Base-by-base conservation (phyloP, 2,888 invertebrate species). In the Drosophila cyrtoloma region DNA sequence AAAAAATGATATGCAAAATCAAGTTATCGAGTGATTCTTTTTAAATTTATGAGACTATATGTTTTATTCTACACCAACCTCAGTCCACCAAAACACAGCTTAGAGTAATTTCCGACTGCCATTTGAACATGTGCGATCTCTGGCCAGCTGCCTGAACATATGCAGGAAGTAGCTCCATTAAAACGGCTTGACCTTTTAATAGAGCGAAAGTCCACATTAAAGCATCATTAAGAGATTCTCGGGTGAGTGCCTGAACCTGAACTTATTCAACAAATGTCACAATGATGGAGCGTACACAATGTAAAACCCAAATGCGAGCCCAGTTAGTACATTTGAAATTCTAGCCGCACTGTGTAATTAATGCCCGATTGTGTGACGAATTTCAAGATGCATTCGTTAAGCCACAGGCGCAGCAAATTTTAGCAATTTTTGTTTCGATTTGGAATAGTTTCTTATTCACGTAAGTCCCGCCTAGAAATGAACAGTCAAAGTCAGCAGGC, bases 131-230 rank as follows among this genome's bases (percentile, higher is more conserved):
- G 14, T 61, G 10, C 57, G 33, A 60, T 28, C 52, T 76, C 16
- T 75, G 39, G 50, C 32, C 52, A 58, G 57, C 52, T 60, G 63
- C 47, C 42, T 39, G 39, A 56, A 26, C 47, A 55, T 51, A 62
- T 75, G 59, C 56, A 59, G 75, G 62, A 76, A 76, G 28, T 59
- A n/a, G 59, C 51, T 39, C n/a, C 52, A 67, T 79, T 56, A 63
- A 52, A 75, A 57, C 47, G 60, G 26, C 47, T 68, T 81, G 70
- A 89, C 84, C 89, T 84, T 86, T 89, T 61, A 42, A 57, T 67
- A 47, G 63, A 52, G 74, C 84, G 66, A 89, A 74, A 89, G 83
- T 86, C 56, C 73, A 63, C 70, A 63, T 52, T 61, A 64, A 64
- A 56, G 60, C 42, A 50, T n/a, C 53, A 51, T 60, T 63, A 55